Evolutionary conservation across 2,888 invertebrate species (phyloP).

Genomic region (Tricholauxania praeusta): DNA sequence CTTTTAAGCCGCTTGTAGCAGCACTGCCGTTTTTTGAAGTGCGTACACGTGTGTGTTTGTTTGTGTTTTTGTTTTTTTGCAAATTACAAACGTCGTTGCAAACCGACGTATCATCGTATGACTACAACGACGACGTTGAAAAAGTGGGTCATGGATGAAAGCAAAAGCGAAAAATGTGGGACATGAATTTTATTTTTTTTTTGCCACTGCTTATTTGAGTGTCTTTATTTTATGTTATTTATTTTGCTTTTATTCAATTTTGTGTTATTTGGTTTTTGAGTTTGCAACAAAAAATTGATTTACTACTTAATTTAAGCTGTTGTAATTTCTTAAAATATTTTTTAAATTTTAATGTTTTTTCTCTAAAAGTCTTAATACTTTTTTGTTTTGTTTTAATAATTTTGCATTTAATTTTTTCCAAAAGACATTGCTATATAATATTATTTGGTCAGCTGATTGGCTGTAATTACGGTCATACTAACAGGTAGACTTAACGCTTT

Average conservation of each 20-base stretch:
- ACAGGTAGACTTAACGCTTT: too few relatives aligned
- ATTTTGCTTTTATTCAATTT: background rate
- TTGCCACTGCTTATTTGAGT: conserved; percentile 10
- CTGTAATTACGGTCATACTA: too few relatives aligned
- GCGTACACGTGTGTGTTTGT: conserved; percentile 12
- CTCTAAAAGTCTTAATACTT: background rate
- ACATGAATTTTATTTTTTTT: conserved; percentile 65
- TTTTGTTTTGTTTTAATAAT: too few relatives aligned
- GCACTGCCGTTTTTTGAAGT: background rate
- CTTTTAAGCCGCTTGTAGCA: background rate
- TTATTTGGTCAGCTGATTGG: too few relatives aligned
- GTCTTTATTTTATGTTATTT: background rate
- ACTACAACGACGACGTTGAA: conserved; percentile 29
- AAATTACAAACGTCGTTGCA: conserved; percentile 3
- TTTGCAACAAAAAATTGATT: conserved; percentile 14
- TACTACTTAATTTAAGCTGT: background rate
- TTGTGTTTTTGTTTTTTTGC: conserved; percentile 1
- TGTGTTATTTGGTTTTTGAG: background rate
- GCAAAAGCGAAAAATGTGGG: conserved; percentile 66
- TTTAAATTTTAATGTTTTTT: background rate
- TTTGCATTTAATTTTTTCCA: too few relatives aligned
- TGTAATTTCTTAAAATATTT: background rate
- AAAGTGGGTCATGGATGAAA: conserved; percentile 67
- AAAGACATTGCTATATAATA: too few relatives aligned
- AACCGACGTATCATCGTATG: background rate